Base-by-base conservation (phyloP, 2,797 vertebrate species). In the Parotocinclus haroldoi region DNA sequence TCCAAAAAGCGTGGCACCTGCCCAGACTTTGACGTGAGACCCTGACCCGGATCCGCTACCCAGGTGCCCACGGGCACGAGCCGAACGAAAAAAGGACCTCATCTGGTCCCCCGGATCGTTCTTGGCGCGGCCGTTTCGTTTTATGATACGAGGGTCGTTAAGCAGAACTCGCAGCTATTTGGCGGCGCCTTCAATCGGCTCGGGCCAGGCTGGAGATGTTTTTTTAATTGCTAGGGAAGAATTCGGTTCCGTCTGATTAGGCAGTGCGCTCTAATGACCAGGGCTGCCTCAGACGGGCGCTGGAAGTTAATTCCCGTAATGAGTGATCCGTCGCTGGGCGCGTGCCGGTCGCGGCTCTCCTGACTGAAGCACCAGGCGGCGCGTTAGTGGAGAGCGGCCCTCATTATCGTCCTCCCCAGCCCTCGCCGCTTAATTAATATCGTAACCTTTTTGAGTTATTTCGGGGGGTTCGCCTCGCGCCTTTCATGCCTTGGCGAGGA, bases 381-480 rank as follows among this genome's bases (percentile, higher is more conserved):
- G 68, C 72, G 71, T 76, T 79, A 77, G 70, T 75, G 65, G 54
- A 74, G 73, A 72, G 66, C 54, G 51, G 50, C 61, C 68, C 68
- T 77, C 73, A 79, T 77, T 78, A 74, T 81, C 74, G 16, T 45
- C 65, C 66, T 70, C 71, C 55, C 60, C 55, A 66, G 65, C 63
- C 77, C 64, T 65, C 39, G 56, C 65, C 42, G 61, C 71, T 78
- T 79, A 80, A 78, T 77, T 77, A 81, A 78, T 78, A 79, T 79
- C 71, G 75, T 76, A 78, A 79, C 76, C 72, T 78, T 79, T 27
- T 74, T 75, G 73, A 81, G 74, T 77, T 79, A 75, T 75, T 79
- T 72, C 78, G 66, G 71, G 75, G 68, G 63, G 56, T 44, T 66
- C 16, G 74, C 52, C 66, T 69, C 49, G 44, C 44, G 58, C 65